Conservation (phyloP, 2,113 vertebrate genomes). For the Daubentonia madagascariensis region DNA sequence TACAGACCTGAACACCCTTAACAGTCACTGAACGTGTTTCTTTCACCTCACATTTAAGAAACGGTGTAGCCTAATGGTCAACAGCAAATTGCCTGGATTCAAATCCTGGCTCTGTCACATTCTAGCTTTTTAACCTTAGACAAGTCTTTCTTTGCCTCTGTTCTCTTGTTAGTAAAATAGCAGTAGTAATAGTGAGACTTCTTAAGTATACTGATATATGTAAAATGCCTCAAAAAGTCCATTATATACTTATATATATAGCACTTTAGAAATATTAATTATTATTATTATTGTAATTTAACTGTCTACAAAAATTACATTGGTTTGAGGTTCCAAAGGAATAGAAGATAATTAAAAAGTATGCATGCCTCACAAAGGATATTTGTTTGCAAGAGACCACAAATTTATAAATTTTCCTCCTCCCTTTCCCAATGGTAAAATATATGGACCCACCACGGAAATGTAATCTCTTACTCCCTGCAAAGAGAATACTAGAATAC, state of each 20-base stretch:
- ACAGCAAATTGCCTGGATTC: background rate
- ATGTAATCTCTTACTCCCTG: background rate
- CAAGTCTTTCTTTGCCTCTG: background rate
- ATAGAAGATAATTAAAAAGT: background rate
- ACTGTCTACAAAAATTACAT: background rate
- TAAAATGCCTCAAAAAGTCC: background rate
- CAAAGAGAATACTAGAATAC: fast-evolving
- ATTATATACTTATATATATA: background rate
- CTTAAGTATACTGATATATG: background rate
- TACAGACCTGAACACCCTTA: background rate
- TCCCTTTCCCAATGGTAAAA: background rate
- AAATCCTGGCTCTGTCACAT: background rate
- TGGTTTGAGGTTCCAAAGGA: background rate
- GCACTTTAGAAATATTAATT: background rate
- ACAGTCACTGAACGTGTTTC: background rate
- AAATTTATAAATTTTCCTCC: background rate
- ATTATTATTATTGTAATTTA: background rate
- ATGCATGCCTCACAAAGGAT: background rate
- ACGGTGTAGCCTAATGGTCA: background rate
- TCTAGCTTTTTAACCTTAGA: background rate
- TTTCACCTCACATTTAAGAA: background rate
- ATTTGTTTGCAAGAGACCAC: background rate
- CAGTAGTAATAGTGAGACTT: background rate
- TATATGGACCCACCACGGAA: background rate
- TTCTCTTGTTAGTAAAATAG: background rate